These are phyloP conservation scores for Cantharis nigra DNA, from an alignment of 2,888 invertebrate species.

Conservation along the genomic window DNA sequence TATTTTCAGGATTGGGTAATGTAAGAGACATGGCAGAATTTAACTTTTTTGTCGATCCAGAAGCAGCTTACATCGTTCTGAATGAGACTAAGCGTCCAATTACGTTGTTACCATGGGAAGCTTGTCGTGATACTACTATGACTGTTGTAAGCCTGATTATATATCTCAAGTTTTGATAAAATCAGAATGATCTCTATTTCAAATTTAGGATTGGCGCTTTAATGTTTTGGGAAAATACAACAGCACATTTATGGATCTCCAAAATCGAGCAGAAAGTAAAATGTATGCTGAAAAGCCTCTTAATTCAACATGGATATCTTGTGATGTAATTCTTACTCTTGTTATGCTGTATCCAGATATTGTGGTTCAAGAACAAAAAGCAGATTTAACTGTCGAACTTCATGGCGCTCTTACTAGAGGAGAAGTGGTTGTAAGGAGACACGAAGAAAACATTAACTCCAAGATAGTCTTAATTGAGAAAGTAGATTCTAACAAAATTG, in stretches of 20 bases:
- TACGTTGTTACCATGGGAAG: constrained; percentile 72
- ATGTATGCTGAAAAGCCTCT: constrained; percentile 19
- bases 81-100: constrained; percentile 62
- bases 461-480: background rate
- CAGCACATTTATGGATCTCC: constrained; percentile 54
- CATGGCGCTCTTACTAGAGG: constrained; percentile 64
- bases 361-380: constrained; percentile 28
- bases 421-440: constrained; percentile 66
- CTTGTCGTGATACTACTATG: constrained; percentile 54
- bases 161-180: background rate
- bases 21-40: constrained; percentile 70
- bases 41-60: constrained; percentile 78
- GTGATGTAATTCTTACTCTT: constrained; percentile 60
- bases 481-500: background rate
- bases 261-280: constrained; percentile 58
- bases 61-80: constrained; percentile 75
- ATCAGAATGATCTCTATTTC: background rate
- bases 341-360: constrained; percentile 53
- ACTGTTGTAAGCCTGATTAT: constrained; percentile 35
- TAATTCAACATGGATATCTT: constrained; percentile 48
- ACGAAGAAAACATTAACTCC: constrained; percentile 39
- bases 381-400: constrained; percentile 64
- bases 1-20: constrained; percentile 63
- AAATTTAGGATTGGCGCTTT: constrained; percentile 59
- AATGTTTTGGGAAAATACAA: constrained; percentile 54